phyloP scores from a whole-genome alignment of 2,113 vertebrate genomes.

The Dipodomys spectabilis region DNA sequence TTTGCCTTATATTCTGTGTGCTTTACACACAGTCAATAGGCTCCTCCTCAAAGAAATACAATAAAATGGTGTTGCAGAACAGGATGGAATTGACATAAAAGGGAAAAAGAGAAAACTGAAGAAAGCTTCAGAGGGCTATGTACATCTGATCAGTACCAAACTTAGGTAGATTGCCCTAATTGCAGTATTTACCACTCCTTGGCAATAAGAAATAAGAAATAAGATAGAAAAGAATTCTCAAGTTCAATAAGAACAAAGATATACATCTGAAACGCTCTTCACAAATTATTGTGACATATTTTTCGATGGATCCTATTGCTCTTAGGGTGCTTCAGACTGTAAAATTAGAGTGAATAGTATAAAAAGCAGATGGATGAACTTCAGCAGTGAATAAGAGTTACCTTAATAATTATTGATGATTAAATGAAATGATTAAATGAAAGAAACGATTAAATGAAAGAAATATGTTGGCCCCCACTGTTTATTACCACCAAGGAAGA shows the following conservation, averaged over 20 bases:
- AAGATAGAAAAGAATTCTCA: background rate
- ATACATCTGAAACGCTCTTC: background rate
- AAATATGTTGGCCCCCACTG: background rate
- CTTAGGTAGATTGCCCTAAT: background rate
- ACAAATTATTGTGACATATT: background rate
- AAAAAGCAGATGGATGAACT: background rate
- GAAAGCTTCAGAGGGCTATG: background rate
- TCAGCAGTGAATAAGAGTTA: background rate
- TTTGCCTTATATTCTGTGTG: slow-evolving; percentile 25
- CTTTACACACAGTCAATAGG: slow-evolving; percentile 8
- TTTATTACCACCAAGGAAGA: background rate
- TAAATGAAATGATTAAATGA: background rate
- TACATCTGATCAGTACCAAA: background rate
- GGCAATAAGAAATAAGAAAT: slow-evolving; percentile 33
- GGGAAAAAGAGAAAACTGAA: background rate
- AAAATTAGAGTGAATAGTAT: background rate
- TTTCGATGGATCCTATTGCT: background rate
- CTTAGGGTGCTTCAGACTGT: background rate
- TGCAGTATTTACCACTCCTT: background rate
- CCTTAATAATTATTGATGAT: background rate
- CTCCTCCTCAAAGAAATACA: slow-evolving; percentile 36
- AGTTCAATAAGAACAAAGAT: background rate
- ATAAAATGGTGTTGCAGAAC: slow-evolving; percentile 20
- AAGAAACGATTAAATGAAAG: background rate
- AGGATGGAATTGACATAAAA: background rate